Conservation (phyloP, 2,888 invertebrate genomes). For the Sturmia bella region DNA sequence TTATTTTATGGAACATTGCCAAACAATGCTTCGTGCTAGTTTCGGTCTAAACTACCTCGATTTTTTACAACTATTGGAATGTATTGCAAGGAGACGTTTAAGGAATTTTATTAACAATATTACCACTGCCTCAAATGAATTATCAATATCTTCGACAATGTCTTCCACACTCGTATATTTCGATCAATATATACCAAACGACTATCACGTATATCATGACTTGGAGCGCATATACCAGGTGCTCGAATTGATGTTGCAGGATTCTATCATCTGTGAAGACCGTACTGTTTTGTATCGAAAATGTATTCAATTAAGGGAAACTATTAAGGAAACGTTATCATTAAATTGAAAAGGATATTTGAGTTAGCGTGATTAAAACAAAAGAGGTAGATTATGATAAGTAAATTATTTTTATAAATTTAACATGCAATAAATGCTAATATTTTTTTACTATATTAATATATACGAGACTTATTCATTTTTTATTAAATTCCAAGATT, state of each 20-base stretch:
- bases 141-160: conserved; percentile 9
- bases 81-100: conserved; percentile 85
- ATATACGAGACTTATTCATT: too few species aligned
- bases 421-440: too few species aligned
- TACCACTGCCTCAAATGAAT: conserved; percentile 56
- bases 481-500: too few species aligned
- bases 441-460: too few species aligned
- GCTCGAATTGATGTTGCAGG: conserved; percentile 74
- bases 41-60: conserved; percentile 89
- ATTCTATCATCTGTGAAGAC: conserved; percentile 74
- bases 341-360: neutral
- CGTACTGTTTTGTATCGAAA: conserved; percentile 70
- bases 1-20: conserved; percentile 90
- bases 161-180: conserved; percentile 76
- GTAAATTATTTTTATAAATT: too few species aligned
- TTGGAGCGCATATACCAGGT: conserved; percentile 74
- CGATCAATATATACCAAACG: conserved; percentile 76
- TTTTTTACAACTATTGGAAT: conserved; percentile 86
- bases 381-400: too few species aligned
- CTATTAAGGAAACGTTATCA: conserved; percentile 41
- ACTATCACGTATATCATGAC: conserved; percentile 77
- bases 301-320: conserved; percentile 68
- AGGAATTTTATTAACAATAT: conserved; percentile 62
- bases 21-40: conserved; percentile 88
- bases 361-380: too few species aligned